phyloP scores from a whole-genome alignment of 2,888 invertebrate species.

The Drosophila cognata region DNA sequence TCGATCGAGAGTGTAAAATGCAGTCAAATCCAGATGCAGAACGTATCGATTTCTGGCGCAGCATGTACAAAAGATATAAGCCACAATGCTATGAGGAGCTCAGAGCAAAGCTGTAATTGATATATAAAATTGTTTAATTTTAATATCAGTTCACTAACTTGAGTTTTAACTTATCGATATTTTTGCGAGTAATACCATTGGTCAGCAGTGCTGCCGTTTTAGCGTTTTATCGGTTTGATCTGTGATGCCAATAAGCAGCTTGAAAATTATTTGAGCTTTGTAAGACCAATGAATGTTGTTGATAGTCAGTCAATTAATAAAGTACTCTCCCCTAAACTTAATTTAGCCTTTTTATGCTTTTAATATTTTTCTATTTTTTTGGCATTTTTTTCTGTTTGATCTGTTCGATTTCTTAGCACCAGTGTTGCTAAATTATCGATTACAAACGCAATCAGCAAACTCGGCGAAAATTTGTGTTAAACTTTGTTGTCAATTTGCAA shows the following conservation, averaged over 20 bases:
- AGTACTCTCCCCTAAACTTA: neutral
- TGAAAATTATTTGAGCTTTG: neutral
- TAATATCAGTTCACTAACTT: neutral
- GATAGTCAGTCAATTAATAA: neutral
- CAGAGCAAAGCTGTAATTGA: conserved; percentile 66
- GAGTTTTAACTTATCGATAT: neutral
- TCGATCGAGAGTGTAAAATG: conserved; percentile 78
- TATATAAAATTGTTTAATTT: neutral
- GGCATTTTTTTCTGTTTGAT: neutral
- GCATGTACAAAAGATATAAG: conserved; percentile 80
- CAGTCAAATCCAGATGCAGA: conserved; percentile 77
- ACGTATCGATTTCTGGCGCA: conserved; percentile 82
- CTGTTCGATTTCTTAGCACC: neutral
- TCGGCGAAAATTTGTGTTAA: conserved; percentile 66
- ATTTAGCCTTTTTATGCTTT: neutral
- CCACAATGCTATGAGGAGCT: conserved; percentile 52
- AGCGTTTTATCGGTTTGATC: neutral
- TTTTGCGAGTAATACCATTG: neutral
- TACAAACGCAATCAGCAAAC: conserved; percentile 60
- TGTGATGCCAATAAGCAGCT: neutral
- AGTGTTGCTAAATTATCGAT: neutral
- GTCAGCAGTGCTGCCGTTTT: neutral
- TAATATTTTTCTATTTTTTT: neutral
- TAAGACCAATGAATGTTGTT: neutral
- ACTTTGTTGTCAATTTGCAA: conserved; percentile 50